Evolutionary conservation across 2,888 invertebrate genomes (phyloP), one percentile per base, ranked within the genome.

Genomic region (Cyaniris semiargus): DNA sequence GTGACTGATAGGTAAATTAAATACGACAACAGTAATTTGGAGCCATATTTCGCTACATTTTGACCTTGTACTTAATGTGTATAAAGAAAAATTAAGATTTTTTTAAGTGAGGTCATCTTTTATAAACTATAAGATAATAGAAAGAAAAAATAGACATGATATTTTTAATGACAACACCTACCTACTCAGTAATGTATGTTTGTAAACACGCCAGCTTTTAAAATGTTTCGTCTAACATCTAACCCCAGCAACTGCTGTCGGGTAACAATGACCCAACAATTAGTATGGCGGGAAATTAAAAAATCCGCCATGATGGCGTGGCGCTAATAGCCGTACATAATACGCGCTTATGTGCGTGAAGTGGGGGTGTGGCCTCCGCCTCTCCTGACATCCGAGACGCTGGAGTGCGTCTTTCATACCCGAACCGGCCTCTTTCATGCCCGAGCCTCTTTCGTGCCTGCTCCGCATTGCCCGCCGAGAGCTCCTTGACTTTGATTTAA

Each of bases 251-350:
- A 23, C 27, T 23, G 66, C 15, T 66, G 66, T 31, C 27, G 60
- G 23, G 27, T 66, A 66, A 72, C 44, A 72, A 72, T 72, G 72
- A 86, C 88, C 88, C 85, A 85, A 81, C 82, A 85, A 81, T 85
- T 86, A 81, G 82, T 88, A 88, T 91, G 89, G 89, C 90, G 91
- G 91, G 89, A 92, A 93, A 93, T 93, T 92, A 92, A 93, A 93
- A 93, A 92, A 93, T 92, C 90, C 92, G 92, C 94, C 93, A 94
- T 93, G 89, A 91, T 90, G 92, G 89, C 88, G 88, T 90, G 89
- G 91, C 91, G 92, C 91, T 93, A 93, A 94, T 93, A 90, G 92
- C 90, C 90, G 92, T 93, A 93, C 93, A 94, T 94, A 93, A 93
- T 93, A 92, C 93, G 87, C 89, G 93, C 92, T 92, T 93, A 94